phyloP scores from a whole-genome alignment of 2,797 vertebrate genomes.

The Vespertilio murinus region DNA sequence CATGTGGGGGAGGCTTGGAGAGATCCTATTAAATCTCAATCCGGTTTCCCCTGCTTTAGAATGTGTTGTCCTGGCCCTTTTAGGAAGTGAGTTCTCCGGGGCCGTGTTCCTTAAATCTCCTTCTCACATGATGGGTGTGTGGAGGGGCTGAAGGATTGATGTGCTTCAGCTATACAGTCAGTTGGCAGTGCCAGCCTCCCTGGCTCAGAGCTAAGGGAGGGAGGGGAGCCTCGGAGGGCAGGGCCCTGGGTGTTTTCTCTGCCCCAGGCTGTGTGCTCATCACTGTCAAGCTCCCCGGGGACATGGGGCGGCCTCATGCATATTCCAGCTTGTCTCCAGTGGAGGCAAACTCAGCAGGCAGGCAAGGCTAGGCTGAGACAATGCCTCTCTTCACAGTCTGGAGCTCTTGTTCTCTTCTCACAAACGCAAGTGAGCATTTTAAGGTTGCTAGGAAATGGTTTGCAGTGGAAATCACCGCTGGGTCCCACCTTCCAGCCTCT shows the following conservation, averaged over 20 bases:
- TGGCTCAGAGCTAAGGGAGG: neutral
- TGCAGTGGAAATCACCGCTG: neutral
- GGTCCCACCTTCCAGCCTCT: neutral
- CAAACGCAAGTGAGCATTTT: neutral
- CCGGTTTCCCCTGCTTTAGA: neutral
- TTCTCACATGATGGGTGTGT: neutral
- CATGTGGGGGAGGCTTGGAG: rapidly evolving
- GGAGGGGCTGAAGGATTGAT: neutral
- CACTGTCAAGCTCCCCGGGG: neutral
- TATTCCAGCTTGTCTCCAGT: neutral
- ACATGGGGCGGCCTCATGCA: neutral
- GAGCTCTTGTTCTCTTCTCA: neutral
- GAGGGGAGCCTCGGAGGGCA: rapidly evolving
- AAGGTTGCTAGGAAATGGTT: conserved; percentile 11
- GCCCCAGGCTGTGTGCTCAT: neutral
- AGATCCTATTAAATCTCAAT: neutral
- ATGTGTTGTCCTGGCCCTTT: neutral
- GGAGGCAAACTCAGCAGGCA: neutral
- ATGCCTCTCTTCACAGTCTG: neutral
- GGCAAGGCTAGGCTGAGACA: neutral
- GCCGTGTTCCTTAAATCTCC: neutral
- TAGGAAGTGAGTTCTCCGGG: neutral
- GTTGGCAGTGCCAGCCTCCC: neutral
- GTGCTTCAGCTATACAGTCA: rapidly evolving
- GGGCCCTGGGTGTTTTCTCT: neutral